phyloP scores from a whole-genome alignment of 2,113 vertebrate genomes.

The Ciconia boyciana region DNA sequence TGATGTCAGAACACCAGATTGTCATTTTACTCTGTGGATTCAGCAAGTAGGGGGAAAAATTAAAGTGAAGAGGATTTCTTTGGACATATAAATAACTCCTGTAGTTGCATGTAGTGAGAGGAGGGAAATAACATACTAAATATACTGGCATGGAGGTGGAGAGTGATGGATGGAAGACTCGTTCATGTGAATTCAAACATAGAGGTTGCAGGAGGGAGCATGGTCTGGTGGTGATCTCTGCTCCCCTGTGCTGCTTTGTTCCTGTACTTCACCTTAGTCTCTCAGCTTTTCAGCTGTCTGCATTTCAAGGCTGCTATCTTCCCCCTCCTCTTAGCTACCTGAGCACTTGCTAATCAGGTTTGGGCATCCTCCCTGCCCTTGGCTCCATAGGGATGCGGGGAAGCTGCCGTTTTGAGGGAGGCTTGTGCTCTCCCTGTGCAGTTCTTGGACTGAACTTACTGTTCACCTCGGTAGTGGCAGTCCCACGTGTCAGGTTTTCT shows the following conservation, averaged over 20 bases:
- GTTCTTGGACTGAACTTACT: not conserved
- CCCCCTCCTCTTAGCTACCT: not conserved
- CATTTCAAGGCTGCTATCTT: not conserved
- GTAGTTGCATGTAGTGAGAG: not conserved
- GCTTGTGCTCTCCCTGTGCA: not conserved
- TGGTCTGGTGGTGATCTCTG: not conserved
- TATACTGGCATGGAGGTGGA: not conserved
- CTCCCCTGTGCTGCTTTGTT: not conserved
- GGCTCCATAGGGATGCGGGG: not conserved
- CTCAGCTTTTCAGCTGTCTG: not conserved
- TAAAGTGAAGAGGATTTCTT: not conserved
- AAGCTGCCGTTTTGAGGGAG: not conserved
- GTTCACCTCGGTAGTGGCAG: not conserved
- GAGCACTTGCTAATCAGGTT: not conserved
- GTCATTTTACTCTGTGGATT: not conserved
- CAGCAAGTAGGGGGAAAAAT: not conserved
- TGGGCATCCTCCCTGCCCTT: not conserved
- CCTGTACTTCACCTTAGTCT: not conserved
- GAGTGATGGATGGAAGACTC: not conserved
- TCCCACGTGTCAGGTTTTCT: not conserved
- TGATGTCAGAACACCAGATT: not conserved
- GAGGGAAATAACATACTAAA: not conserved
- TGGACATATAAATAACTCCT: not conserved
- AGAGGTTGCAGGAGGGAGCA: not conserved
- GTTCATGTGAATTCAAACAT: not conserved